Conservation (phyloP, 2,797 vertebrate genomes). For the Falco peregrinus region DNA sequence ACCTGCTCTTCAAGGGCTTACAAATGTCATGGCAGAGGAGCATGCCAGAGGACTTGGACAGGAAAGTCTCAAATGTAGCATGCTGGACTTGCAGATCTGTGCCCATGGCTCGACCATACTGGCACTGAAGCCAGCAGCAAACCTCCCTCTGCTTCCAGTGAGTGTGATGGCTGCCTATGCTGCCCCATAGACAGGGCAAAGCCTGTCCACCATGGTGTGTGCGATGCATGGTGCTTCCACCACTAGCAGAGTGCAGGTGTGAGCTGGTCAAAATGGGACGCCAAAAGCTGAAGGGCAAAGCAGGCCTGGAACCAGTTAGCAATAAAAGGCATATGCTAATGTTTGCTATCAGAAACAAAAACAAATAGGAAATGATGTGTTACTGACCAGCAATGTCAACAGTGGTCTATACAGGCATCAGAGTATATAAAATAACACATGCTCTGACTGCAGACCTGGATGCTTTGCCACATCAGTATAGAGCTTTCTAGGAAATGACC, state of each 20-base stretch:
- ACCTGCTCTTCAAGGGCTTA: neutral
- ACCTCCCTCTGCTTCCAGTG: neutral
- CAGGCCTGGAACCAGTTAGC: neutral
- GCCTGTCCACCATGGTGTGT: neutral
- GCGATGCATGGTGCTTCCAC: neutral
- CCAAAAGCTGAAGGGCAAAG: slow-evolving; percentile 1
- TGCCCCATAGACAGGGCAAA: neutral
- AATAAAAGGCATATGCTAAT: neutral
- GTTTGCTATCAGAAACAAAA: slow-evolving; percentile 52
- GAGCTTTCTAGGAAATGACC: slow-evolving; percentile 61
- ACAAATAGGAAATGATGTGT: slow-evolving; percentile 45
- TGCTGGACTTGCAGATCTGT: neutral
- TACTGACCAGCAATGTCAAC: slow-evolving; percentile 47
- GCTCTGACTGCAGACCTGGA: slow-evolving; percentile 36
- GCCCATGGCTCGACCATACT: neutral
- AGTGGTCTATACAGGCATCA: slow-evolving; percentile 19
- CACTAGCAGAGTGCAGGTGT: neutral
- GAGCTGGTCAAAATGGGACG: neutral
- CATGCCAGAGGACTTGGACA: neutral
- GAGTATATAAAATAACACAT: slow-evolving; percentile 53
- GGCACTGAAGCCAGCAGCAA: neutral
- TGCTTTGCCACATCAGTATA: slow-evolving; percentile 52
- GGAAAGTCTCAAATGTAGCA: neutral
- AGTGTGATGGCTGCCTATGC: fast-evolving
- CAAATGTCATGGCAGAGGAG: neutral